Percentiles rank a stretch among this genome's conserved stretches.
Evolutionary conservation across 2,797 vertebrate species (phyloP).

Genomic region (Coendou prehensilis): DNA sequence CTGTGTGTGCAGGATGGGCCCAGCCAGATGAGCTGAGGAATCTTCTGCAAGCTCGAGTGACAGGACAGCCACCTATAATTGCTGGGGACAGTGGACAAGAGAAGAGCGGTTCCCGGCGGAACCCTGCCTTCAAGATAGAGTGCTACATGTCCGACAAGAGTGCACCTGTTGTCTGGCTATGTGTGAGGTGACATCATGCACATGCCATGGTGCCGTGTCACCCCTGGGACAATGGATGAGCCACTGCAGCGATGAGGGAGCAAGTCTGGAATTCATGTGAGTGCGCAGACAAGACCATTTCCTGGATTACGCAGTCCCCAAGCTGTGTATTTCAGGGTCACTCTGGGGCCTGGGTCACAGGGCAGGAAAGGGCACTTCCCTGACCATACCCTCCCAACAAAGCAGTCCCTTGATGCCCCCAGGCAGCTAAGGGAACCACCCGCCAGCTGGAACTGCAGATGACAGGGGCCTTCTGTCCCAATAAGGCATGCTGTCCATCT

Average conservation of each 20-base stretch:
- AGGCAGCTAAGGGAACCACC: background rate
- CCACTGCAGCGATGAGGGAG: constrained; percentile 26
- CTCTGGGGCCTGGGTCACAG: constrained; percentile 53
- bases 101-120: constrained; percentile 45
- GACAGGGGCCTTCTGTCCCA: background rate
- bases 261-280: background rate
- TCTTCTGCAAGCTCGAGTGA: background rate
- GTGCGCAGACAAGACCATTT: background rate
- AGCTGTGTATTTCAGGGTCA: constrained; percentile 50
- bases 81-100: constrained; percentile 57
- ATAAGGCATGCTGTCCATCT: background rate
- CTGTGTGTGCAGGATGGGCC: background rate
- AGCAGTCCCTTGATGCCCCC: background rate
- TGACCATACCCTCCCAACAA: background rate
- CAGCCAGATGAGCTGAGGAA: background rate
- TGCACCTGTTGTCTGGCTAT: background rate
- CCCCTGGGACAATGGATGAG: constrained; percentile 50
- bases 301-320: constrained; percentile 21
- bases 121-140: background rate
- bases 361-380: constrained; percentile 49
- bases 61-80: constrained; percentile 10
- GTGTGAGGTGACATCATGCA: constrained; percentile 66
- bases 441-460: background rate
- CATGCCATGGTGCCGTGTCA: constrained; percentile 72
- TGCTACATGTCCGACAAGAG: background rate